Conservation (phyloP, 2,797 vertebrate genomes). For the Lophius americanus region DNA sequence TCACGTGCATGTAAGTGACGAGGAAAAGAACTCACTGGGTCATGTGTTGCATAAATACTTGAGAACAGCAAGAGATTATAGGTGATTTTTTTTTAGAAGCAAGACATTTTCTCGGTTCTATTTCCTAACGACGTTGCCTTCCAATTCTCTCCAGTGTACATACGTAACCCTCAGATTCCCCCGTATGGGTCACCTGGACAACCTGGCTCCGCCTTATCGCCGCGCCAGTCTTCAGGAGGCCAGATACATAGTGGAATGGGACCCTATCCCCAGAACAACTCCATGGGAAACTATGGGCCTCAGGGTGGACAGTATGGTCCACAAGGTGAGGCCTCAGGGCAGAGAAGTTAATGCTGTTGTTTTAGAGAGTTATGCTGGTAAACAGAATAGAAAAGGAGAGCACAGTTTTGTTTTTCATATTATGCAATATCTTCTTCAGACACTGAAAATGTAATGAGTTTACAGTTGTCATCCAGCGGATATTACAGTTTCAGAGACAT, state of each 20-base stretch:
- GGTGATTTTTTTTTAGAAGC: not conserved
- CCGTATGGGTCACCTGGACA: conserved; percentile 94
- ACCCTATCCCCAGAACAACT: conserved; percentile 95
- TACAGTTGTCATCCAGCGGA: conserved; percentile 34
- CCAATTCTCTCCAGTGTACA: conserved; percentile 84
- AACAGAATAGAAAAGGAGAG: not conserved
- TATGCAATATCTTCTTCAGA: too few relatives aligned
- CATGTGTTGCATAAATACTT: conserved; percentile 5
- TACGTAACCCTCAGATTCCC: conserved; percentile 96
- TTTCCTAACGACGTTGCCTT: conserved; percentile 11
- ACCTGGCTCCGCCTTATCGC: conserved; percentile 97
- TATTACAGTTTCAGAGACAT: conserved; percentile 33
- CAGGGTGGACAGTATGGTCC: conserved; percentile 93
- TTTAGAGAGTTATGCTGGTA: not conserved
- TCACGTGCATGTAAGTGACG: conserved; percentile 9
- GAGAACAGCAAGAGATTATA: conserved; percentile 6
- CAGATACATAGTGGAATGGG: conserved; percentile 96
- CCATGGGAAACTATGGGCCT: conserved; percentile 94
- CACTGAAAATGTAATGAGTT: conserved; percentile 34
- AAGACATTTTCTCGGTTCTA: too few relatives aligned
- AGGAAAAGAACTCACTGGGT: conserved; percentile 7
- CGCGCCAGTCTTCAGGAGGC: conserved; percentile 94
- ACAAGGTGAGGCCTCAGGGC: conserved; percentile 83
- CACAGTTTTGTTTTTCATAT: not conserved
- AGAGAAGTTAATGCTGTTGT: not conserved